These are phyloP conservation scores for Thomomys bottae DNA, from an alignment of 2,113 vertebrate genomes.

Conservation along the genomic window DNA sequence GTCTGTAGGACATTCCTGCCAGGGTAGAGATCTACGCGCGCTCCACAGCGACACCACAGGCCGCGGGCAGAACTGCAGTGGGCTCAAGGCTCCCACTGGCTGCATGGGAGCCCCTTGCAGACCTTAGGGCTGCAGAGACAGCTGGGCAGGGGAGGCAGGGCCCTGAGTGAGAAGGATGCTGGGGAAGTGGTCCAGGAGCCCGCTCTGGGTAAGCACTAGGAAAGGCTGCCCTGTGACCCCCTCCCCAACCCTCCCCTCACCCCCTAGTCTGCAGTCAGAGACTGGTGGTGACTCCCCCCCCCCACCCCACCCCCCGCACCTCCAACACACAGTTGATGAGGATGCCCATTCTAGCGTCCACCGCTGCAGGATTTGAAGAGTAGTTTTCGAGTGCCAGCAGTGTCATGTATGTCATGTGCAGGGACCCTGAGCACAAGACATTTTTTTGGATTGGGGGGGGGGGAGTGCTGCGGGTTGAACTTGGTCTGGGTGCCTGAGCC, in stretches of 20 bases:
- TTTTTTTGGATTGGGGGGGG: too few relatives aligned
- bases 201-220: not conserved
- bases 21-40: slow-evolving; percentile 65
- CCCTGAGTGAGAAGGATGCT: not conserved
- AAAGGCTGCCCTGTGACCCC: not conserved
- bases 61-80: slow-evolving; percentile 23
- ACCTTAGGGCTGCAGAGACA: accelerated
- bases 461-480: too few relatives aligned
- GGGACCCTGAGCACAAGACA: not conserved
- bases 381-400: not conserved
- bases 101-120: not conserved
- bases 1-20: too few relatives aligned
- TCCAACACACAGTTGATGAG: too few relatives aligned
- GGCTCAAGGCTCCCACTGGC: not conserved
- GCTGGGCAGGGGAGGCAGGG: accelerated
- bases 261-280: not conserved
- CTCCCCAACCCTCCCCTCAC: too few relatives aligned
- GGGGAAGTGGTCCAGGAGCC: not conserved
- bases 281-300: not conserved
- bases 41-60: slow-evolving; percentile 55
- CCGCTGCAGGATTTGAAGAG: not conserved
- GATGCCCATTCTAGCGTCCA: too few relatives aligned
- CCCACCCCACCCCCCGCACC: too few relatives aligned
- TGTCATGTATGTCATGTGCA: not conserved
- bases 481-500: too few relatives aligned